phyloP scores from a whole-genome alignment of 2,797 vertebrate species.

The Protonibea diacanthus region DNA sequence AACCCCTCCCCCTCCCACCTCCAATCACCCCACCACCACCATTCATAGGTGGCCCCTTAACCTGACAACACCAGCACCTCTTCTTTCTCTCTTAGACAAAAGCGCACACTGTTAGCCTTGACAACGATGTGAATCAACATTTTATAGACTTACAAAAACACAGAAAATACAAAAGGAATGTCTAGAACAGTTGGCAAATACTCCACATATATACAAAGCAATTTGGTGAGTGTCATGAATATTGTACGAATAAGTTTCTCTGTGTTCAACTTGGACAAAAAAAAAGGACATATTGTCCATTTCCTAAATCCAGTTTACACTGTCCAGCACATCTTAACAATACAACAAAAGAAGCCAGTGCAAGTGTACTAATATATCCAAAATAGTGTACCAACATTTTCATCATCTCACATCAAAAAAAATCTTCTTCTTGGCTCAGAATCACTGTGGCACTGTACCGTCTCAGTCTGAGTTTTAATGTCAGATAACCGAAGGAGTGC shows the following conservation, averaged over 20 bases:
- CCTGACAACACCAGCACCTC: conserved; percentile 54
- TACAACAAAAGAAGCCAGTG: conserved; percentile 71
- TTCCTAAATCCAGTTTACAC: conserved; percentile 78
- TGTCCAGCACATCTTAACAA: conserved; percentile 62
- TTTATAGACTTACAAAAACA: conserved; percentile 63
- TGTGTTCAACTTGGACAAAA: conserved; percentile 32
- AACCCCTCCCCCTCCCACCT: conserved; percentile 22
- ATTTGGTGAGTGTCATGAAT: conserved; percentile 69
- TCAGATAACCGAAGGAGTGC: conserved; percentile 40
- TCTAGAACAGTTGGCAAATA: conserved; percentile 85
- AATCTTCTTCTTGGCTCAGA: conserved; percentile 68
- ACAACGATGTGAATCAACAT: conserved; percentile 52
- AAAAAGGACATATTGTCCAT: conserved; percentile 39
- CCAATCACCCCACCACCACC: conserved; percentile 11
- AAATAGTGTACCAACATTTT: conserved; percentile 63
- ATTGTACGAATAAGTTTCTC: conserved; percentile 48
- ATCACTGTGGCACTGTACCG: conserved; percentile 37
- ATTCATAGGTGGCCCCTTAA: conserved; percentile 68
- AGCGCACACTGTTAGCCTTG: conserved; percentile 23
- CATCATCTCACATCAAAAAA: conserved; percentile 38
- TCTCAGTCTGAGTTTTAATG: conserved; percentile 42
- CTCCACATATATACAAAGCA: conserved; percentile 87
- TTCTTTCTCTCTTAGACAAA: conserved; percentile 34
- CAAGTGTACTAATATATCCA: conserved; percentile 69
- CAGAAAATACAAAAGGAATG: conserved; percentile 79